Percentiles rank a stretch among this genome's conserved stretches.
These are phyloP conservation scores for Vanessa atalanta DNA, from an alignment of 1,140 invertebrate species.

Conservation along the genomic window DNA sequence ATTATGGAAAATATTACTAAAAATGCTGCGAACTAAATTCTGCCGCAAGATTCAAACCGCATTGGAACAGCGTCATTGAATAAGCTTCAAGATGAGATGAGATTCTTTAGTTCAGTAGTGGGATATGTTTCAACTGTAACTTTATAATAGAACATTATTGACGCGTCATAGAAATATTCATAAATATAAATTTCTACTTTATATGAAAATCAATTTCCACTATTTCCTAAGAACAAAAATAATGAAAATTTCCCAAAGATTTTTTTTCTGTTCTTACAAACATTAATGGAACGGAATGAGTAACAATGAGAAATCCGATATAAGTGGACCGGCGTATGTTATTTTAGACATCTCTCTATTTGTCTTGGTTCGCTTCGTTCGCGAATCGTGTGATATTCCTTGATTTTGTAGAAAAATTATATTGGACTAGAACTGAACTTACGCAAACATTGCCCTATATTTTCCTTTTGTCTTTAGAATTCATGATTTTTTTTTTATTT, in stretches of 20 bases:
- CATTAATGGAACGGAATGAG: conserved; percentile 68
- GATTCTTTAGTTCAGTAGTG: too few relatives aligned
- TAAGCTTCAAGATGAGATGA: too few relatives aligned
- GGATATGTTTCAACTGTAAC: too few relatives aligned
- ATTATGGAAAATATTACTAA: too few relatives aligned
- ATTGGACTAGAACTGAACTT: conserved; percentile 6
- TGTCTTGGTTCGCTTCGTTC: conserved; percentile 23
- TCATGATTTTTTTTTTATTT: neutral
- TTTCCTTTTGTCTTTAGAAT: neutral
- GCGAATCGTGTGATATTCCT: conserved; percentile 22
- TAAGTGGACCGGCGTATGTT: conserved; percentile 39
- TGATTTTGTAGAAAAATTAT: conserved; percentile 25
- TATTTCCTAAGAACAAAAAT: neutral
- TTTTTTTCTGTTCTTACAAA: conserved; percentile 46
- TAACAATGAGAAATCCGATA: conserved; percentile 75
- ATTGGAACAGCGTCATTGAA: too few relatives aligned
- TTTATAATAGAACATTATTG: too few relatives aligned
- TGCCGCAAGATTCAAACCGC: too few relatives aligned
- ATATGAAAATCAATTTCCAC: neutral
- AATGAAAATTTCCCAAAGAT: conserved; percentile 44
- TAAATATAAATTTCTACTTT: too few relatives aligned
- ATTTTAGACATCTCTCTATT: conserved; percentile 38
- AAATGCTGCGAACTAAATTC: too few relatives aligned
- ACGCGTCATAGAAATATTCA: too few relatives aligned
- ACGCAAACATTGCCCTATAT: neutral